Evolutionary conservation across 2,888 invertebrate species (phyloP).

Genomic region (Oxytorus armatus): DNA sequence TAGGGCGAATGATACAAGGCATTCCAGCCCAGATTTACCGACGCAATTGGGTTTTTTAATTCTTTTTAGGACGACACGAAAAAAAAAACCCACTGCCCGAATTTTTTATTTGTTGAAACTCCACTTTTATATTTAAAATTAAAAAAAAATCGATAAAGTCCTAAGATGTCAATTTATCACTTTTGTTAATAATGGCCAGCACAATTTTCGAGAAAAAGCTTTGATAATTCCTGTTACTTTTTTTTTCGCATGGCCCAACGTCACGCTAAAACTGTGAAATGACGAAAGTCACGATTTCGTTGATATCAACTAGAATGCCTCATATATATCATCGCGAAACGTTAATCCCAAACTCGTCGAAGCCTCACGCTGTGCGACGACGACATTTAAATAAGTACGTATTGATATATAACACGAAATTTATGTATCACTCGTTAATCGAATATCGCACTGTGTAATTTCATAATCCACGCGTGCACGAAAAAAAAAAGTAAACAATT

Average conservation of each 20-base stretch:
- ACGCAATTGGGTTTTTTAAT: not conserved
- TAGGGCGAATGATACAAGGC: not conserved
- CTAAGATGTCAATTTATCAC: not conserved
- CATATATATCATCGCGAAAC: slow-evolving; percentile 1
- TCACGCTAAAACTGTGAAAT: not conserved
- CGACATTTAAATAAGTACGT: slow-evolving; percentile 10
- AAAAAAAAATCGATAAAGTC: not conserved
- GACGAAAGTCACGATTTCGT: not conserved
- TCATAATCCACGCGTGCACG: not conserved
- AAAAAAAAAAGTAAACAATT: not conserved
- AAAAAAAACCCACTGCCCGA: too few relatives aligned
- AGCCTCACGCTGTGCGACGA: slow-evolving; percentile 40
- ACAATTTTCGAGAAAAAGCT: not conserved
- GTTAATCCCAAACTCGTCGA: slow-evolving; percentile 48
- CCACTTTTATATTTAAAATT: not conserved
- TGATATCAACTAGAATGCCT: not conserved
- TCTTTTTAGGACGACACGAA: too few relatives aligned
- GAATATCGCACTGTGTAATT: not conserved
- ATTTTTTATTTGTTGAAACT: not conserved
- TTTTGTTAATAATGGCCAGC: not conserved
- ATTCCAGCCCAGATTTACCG: not conserved
- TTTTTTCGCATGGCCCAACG: too few relatives aligned
- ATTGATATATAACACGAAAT: slow-evolving; percentile 38
- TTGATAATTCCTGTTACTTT: not conserved
- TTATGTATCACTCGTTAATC: not conserved